Evolutionary conservation across 2,113 vertebrate genomes (phyloP), one percentile per base, ranked within the genome.

Genomic region (Puffinus mauretanicus): DNA sequence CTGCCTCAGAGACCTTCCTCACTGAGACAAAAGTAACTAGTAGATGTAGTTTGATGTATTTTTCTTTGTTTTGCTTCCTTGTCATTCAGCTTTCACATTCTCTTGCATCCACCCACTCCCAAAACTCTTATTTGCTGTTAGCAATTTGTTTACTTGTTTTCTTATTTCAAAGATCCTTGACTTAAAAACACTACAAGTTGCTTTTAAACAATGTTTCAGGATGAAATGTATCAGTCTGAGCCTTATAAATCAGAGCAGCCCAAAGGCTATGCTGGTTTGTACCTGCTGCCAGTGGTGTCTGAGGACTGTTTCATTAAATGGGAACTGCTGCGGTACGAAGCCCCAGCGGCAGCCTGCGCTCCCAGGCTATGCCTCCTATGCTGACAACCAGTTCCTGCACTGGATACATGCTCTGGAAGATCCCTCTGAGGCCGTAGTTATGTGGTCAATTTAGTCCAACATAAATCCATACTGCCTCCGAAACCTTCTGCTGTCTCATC

Each of bases 81-180:
- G n/a, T 91, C 80, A 71, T 38, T 86, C 70, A 78, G 51, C 38
- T 94, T 88, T 95, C 65, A 44, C 24, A 75, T 30, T 67, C 47
- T 52, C 36, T 78, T 87, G 51, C 47, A 79, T 55, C 69, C 65
- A 93, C 77, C 61, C 86, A 57, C 77, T 67, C 46, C 17, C 26
- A 29, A 82, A 95, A 87, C 47, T 89, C 57, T 44, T 76, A 60
- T 26, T 80, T 84, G 51, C 49, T 76, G 8, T 47, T 84, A 86
- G 67, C 46, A 83, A 93, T 90, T 84, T 93, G 61, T 89, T 93
- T 86, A 52, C 40, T 82, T 86, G n/a, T 69, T 91, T 83, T 66
- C 64, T 65, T 90, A 79, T 82, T 92, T 80, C 57, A 75, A 91
- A 65, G 46, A 62, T 78, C 36, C 40, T 87, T 84, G 29, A 42